phyloP scores from a whole-genome alignment of 2,888 invertebrate genomes.

The Cephus pygmeus region DNA sequence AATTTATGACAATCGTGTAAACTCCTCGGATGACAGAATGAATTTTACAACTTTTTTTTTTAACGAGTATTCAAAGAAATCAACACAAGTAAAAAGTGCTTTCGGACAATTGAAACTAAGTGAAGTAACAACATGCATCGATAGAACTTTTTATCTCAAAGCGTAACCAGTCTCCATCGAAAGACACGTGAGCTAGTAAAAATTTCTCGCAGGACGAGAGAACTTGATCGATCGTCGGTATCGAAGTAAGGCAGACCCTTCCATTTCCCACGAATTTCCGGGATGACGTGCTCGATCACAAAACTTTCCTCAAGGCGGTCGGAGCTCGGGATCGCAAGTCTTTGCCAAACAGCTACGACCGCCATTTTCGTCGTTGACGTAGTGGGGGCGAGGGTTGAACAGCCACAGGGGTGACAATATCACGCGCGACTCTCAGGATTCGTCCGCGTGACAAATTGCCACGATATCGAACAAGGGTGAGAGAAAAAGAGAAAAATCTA shows the following conservation, averaged over 20 bases:
- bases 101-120: too few species aligned
- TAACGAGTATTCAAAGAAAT: too few species aligned
- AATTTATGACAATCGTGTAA: not conserved
- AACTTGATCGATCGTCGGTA: not conserved
- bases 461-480: not conserved
- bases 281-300: conserved; percentile 34
- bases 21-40: not conserved
- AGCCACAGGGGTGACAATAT: not conserved
- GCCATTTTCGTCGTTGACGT: not conserved
- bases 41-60: not conserved
- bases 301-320: conserved; percentile 28
- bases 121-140: too few species aligned
- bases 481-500: not conserved
- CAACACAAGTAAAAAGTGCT: too few species aligned
- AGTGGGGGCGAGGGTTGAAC: not conserved
- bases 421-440: not conserved
- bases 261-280: conserved; percentile 57
- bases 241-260: conserved; percentile 23
- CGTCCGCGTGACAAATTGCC: not conserved
- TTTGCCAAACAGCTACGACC: not conserved
- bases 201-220: not conserved
- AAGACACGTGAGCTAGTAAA: not conserved
- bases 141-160: too few species aligned
- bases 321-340: not conserved
- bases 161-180: not conserved